These are phyloP conservation scores for Loriculus beryllinus DNA, from an alignment of 2,797 vertebrate species.

Conservation along the genomic window DNA sequence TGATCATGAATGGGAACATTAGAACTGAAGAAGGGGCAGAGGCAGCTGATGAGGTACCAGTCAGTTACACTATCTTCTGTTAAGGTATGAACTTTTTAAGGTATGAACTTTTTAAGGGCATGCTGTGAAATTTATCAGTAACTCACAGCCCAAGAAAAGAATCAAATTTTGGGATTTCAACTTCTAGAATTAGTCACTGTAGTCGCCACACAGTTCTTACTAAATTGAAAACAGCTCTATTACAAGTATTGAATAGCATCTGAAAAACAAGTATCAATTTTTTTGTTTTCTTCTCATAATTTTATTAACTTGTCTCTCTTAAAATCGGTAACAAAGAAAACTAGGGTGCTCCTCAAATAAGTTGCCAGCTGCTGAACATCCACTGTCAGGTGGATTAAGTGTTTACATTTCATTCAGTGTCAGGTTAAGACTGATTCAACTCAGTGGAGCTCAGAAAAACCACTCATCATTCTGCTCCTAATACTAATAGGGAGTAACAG, in stretches of 20 bases:
- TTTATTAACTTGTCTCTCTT: neutral
- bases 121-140: neutral
- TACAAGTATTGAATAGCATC: neutral
- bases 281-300: neutral
- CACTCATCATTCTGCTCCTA: neutral
- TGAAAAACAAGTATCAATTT: neutral
- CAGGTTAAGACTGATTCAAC: neutral
- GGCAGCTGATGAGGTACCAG: neutral
- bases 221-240: neutral
- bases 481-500: neutral
- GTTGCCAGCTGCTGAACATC: neutral
- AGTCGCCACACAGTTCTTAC: neutral
- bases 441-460: neutral
- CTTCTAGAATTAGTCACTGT: neutral
- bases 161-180: neutral
- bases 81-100: neutral
- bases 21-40: neutral
- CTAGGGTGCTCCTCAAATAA: neutral
- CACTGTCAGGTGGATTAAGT: neutral
- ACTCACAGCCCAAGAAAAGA: neutral
- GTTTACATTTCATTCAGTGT: neutral
- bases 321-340: neutral
- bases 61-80: neutral
- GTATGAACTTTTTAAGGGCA: neutral
- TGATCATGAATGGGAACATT: accelerated